Evolutionary conservation across 2,888 invertebrate genomes (phyloP).

Genomic region (Callyntrura guangdongensis): DNA sequence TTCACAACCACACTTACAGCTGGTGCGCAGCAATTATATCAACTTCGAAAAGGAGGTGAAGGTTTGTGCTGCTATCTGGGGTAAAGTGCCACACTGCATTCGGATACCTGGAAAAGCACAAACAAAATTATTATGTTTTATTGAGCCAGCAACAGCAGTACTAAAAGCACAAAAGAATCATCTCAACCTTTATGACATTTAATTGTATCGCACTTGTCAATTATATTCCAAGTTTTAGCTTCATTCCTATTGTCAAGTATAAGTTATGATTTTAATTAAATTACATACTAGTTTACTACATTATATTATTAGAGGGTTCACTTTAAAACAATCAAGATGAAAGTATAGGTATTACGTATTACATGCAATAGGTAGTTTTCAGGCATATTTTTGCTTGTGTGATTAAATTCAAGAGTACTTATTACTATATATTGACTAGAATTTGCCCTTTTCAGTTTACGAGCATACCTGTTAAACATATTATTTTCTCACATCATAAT

Average conservation of each 20-base stretch:
- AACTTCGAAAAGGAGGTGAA: no score
- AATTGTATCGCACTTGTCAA: conserved; percentile 75
- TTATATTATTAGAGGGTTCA: conserved; percentile 8
- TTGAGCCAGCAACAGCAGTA: neutral
- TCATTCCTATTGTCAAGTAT: conserved; percentile 44
- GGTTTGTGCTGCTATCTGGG: no score
- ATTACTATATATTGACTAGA: neutral
- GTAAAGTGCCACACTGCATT: no score
- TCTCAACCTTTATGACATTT: conserved; percentile 51
- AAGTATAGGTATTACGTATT: neutral
- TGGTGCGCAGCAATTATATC: no score
- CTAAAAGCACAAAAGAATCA: neutral
- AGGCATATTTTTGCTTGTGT: neutral
- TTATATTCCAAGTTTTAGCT: conserved; percentile 51
- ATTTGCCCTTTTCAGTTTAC: neutral
- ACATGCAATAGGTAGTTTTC: neutral
- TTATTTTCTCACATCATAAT: no score
- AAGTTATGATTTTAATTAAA: conserved; percentile 71
- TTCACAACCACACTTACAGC: no score
- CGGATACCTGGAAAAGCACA: no score
- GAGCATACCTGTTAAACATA: no score
- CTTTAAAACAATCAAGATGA: neutral
- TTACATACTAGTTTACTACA: conserved; percentile 35
- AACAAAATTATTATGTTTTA: conserved; percentile 23
- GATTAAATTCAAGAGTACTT: neutral